These are phyloP conservation scores for Timema cristinae DNA, from an alignment of 2,888 invertebrate species.

Conservation along the genomic window DNA sequence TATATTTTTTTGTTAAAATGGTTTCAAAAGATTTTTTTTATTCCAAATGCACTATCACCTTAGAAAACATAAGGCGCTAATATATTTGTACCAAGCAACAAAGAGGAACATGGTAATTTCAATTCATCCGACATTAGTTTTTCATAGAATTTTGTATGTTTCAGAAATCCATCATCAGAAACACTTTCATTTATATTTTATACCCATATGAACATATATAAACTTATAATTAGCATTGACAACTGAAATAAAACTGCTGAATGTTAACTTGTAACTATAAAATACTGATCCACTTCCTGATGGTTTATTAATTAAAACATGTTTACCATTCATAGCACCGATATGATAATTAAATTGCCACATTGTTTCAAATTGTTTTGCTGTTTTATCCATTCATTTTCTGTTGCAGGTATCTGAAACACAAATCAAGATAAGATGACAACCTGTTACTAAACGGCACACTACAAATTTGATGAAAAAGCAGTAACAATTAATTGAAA, in stretches of 20 bases:
- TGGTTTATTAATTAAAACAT: conserved; percentile 2
- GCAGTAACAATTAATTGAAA: neutral
- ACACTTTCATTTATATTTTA: conserved; percentile 11
- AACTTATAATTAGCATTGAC: neutral
- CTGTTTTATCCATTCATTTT: neutral
- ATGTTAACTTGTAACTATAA: conserved; percentile 1
- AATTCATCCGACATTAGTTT: conserved; percentile 21
- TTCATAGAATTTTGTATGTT: conserved; percentile 27
- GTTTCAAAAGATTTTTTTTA: conserved; percentile 28
- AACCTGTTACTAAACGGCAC: neutral
- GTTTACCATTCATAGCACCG: neutral
- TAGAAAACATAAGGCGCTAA: conserved; percentile 30
- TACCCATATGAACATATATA: neutral
- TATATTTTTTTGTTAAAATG: conserved; percentile 27
- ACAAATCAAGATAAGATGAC: neutral
- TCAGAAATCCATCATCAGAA: conserved; percentile 3
- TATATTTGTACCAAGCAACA: conserved; percentile 16
- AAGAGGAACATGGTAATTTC: conserved; percentile 22
- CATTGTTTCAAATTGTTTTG: neutral
- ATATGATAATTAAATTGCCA: conserved; percentile 1
- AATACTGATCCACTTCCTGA: conserved; percentile 8
- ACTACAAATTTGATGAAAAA: neutral
- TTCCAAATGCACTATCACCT: conserved; percentile 30
- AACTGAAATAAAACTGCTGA: conserved; percentile 5
- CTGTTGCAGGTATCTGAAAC: conserved; percentile 11